Base-by-base conservation (phyloP, 2,797 vertebrate genomes). In the Leuciscus waleckii region DNA sequence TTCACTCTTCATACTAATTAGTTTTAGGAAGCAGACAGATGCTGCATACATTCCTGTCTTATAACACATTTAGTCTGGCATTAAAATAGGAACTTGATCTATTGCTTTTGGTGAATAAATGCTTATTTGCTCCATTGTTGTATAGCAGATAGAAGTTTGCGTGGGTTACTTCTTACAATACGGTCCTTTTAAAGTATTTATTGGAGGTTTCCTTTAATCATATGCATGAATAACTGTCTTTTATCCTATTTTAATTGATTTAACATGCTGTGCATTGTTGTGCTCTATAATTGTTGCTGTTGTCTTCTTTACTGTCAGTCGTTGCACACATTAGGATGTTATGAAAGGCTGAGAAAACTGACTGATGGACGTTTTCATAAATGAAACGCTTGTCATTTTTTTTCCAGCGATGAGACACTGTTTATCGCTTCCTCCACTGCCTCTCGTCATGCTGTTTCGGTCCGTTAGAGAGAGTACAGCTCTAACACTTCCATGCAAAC, bases 81-180 rank as follows among this genome's bases (percentile, higher is more conserved):
- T 78, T 71, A 88, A 51, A 87, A 65, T 39, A 74, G 46, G 41
- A 77, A 39, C 83, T 81, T 86, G 37, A 43, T 86, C 68, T 77
- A 43, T 58, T 79, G 81, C 83, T 13, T 81, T n/a, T 49, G 13
- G 37, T 65, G 67, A 79, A 82, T 77, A 69, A 78, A 76, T 78
- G 51, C 54, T 19, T 13, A 43, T 85, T 77, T 39, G 65, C 16
- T 46, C 13, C 46, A 76, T 39, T 41, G 23, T 69, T 68, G 51
- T 43, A 56, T 10, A 23, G 54, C 61, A 49, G 10, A 76, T 32
- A 83, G 17, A n/a, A 26, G 41, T 37, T 49, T 76, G 17, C 49
- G 8, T 65, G 32, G 21, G 21, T 13, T 37, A n/a, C 51, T 58
- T 61, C 23, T 77, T 7, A 77, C 75, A 73, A 29, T 71, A 46